These are phyloP conservation scores for Drosophila kanapiae DNA, from an alignment of 1,140 invertebrate genomes.

Conservation along the genomic window DNA sequence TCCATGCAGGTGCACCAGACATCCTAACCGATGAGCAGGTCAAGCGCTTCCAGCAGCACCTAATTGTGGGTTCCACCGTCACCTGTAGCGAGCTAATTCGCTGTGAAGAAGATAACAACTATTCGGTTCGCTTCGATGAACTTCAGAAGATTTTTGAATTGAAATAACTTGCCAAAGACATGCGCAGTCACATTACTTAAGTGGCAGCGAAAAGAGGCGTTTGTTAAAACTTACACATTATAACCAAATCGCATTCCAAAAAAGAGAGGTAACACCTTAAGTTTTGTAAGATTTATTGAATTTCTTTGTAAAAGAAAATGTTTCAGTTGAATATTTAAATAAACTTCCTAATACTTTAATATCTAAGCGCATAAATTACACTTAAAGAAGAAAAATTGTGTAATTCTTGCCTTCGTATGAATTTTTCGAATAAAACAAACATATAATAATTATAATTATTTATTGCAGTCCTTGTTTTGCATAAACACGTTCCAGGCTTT, in stretches of 20 bases:
- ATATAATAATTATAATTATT: too few species aligned
- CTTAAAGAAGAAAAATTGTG: background rate
- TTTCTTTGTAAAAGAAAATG: background rate
- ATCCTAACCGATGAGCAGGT: constrained; percentile 26
- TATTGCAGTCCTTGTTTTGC: background rate
- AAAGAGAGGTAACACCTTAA: background rate
- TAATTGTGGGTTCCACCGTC: constrained; percentile 47
- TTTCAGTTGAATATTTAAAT: too few species aligned
- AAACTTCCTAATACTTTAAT: too few species aligned
- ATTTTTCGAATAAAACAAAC: background rate
- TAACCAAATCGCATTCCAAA: too few species aligned
- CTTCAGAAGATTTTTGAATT: background rate
- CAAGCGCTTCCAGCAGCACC: constrained; percentile 33
- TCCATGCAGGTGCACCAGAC: constrained; percentile 22
- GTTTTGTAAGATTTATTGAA: background rate
- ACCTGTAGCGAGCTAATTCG: constrained; percentile 47
- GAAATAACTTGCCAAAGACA: background rate
- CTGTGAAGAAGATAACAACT: constrained; percentile 35
- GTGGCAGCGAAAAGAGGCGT: too few species aligned
- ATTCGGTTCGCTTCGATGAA: constrained; percentile 40
- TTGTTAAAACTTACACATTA: too few species aligned
- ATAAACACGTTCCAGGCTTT: constrained; percentile 38
- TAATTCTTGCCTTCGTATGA: background rate
- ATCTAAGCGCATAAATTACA: too few species aligned
- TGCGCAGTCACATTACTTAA: too few species aligned